A percentile compares a stretch with the other conserved stretches of the same genome.
phyloP scores from a whole-genome alignment of 92 coral and sea anemone species.

The Nematostella vectensis region DNA sequence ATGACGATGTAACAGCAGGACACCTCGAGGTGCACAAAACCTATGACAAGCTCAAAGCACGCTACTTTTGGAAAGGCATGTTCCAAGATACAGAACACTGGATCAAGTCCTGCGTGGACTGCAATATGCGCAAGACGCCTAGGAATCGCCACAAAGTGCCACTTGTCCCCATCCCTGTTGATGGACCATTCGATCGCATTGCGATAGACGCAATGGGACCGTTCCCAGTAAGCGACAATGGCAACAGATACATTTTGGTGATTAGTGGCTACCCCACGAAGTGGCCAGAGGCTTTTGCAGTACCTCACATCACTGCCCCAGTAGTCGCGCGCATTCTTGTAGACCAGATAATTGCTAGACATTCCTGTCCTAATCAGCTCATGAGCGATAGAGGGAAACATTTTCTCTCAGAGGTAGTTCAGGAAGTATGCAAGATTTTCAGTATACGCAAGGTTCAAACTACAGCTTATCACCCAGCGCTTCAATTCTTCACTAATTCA shows the following conservation, averaged over 20 bases:
- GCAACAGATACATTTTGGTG: constrained; percentile 40
- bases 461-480: constrained; percentile 27
- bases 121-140: constrained; percentile 36
- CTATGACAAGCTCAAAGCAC: constrained; percentile 18
- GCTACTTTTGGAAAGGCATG: constrained; percentile 49
- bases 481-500: constrained; percentile 9
- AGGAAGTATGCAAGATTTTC: constrained; percentile 32
- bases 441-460: constrained; percentile 26
- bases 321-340: constrained; percentile 37
- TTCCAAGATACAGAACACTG: constrained; percentile 40
- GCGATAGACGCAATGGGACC: constrained; percentile 47
- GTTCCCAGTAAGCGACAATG: constrained; percentile 30
- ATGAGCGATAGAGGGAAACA: constrained; percentile 38
- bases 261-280: constrained; percentile 43
- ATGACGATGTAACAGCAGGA: constrained; percentile 31
- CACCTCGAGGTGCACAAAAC: constrained; percentile 34
- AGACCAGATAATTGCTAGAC: constrained; percentile 25
- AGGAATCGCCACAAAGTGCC: constrained; percentile 20
- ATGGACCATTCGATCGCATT: constrained; percentile 24
- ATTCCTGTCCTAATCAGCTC: constrained; percentile 31
- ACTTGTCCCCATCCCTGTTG: constrained; percentile 33
- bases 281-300: constrained; percentile 65
- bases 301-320: constrained; percentile 24
- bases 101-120: constrained; percentile 33
- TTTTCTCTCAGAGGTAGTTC: constrained; percentile 23